Base-by-base conservation (phyloP, 2,888 invertebrate species). In the Drosophila setosimentum region DNA sequence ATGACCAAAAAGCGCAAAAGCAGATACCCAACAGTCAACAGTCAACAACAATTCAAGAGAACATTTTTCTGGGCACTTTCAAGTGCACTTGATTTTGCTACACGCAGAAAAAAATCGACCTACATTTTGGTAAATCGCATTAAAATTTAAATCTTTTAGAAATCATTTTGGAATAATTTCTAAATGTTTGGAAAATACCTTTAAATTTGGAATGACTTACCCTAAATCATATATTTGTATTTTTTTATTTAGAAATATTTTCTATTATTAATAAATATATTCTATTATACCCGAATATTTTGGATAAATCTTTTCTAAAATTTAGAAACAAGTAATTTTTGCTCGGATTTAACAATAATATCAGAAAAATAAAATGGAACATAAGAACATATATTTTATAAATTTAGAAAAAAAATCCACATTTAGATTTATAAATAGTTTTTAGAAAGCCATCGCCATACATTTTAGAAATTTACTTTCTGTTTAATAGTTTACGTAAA, bases 1-100 rank as follows among this genome's bases (percentile, higher is more conserved):
- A 76, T 74, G 82, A 57, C 76, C 78, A 83, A 83, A 89, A 89
- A 73, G 54, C 5, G 24, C 33, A 42, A 30, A 62, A 50, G 18
- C 59, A 18, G 27, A 27, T 40, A 30, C 21, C 7, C 24, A 45
- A 24, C 21, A 45, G 16, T 3, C 16, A 16, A 40, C 10, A 40
- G n/a, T 40, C 10, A n/a, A 45, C 45, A 57, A 42, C 27, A 13
- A 51, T 64, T 64, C 54, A 37, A 6, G 27, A 54, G 27, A 59
- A 40, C 45, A 24, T 29, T 54, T 58, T 50, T 57, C 53, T 30
- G 55, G 54, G 35, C 54, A 53, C 50, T 70, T 67, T 64, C 81
- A 80, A 80, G 78, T 68, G 59, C 81, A 59, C 35, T 51, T 27
- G 16, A 16, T 45, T 45, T 45, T 16, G 18, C 67, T 2, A 45